Evolutionary conservation across 2,797 vertebrate species (phyloP), one percentile per base, ranked within the genome.

Genomic region (Falco naumanni): DNA sequence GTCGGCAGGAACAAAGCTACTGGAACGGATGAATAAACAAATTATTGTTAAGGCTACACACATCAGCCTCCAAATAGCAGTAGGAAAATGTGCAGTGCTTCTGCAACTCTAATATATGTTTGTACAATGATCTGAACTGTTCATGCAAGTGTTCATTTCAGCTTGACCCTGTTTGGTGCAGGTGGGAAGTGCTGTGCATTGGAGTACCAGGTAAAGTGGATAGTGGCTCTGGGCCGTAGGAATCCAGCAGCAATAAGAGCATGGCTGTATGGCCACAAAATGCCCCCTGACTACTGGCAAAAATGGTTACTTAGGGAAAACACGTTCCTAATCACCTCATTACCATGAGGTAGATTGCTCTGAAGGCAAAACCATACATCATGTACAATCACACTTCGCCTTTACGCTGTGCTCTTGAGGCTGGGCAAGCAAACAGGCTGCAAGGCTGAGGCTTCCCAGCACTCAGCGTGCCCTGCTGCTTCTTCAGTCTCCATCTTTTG

Each of bases 31-130:
- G 92, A 94, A 95, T 95, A 96, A 90, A 95, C 88, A 92, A 90
- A 95, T 93, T 93, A 77, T 90, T 95, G 89, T 90, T 93, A 92
- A 77, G 86, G 90, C 92, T 85, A 79, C 84, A 85, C 53, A 80
- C 71, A 65, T 90, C 69, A 92, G 56, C 48, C 77, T 95, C 74
- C 84, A 83, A 93, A 93, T 5, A 93, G 90, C 80, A 84, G 71
- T 26, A 85, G 64, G 37, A 93, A 96, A 95, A 92, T 10, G 37
- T 34, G 66, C 59, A 63, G 41, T 39, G 70, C 80, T 93, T 71
- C 80, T 79, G 60, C 70, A 93, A 28, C 74, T 70, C 77, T 53
- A 84, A 48, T 89, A 57, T 33, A 63, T 77, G 37, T 54, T 91
- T 91, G 83, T 87, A 87, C 63, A 74, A 56, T 63, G 70, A 88